Evolutionary conservation across 2,113 vertebrate species (phyloP), one percentile per base, ranked within the genome.

Genomic region (Tachysurus fulvidraco): DNA sequence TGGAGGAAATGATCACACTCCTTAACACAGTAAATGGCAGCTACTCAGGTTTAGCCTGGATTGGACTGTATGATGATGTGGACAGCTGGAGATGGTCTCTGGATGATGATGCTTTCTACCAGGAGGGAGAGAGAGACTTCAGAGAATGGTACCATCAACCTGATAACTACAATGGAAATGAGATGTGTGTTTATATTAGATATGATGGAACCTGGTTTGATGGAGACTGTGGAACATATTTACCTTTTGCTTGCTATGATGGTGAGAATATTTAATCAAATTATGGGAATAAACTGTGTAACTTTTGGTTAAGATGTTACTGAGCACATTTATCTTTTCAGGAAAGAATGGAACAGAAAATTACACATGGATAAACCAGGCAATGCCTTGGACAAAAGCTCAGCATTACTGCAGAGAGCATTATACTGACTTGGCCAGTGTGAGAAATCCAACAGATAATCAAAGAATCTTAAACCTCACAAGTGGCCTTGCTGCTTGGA

Each of bases 51-150:
- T 30, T 14, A 73, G 86, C 81, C 59, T 87, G 86, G 86, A 87
- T 87, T 77, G 86, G 86, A 65, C 81, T 44, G 81, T 65, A 87
- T 82, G 79, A 41, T 86, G 85, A 86, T n/a, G 5, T 82, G 55
- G 60, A 81, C 36, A 82, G 85, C 67, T 86, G 85, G 85, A 67
- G 64, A 30, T 67, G 64, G 64, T 67, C 64, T 67, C 57, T 87
- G 85, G 41, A 87, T 65, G 23, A 87, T 41, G 64, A 87, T 64
- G n/a, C 30, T 67, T 87, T 87, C 81, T 87, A 87, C 54, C 55
- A 67, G 59, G 81, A 87, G 25, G 81, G 59, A 87, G 81, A 87
- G 14, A 87, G 59, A 67, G 81, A 87, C 16, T 83, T 77, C 81
- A 77, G 86, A 55, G 64, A 65, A 13, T 87, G 28, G 28, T 1